phyloP scores from a whole-genome alignment of 2,113 vertebrate species.

The Syngnathoides biaculeatus region DNA sequence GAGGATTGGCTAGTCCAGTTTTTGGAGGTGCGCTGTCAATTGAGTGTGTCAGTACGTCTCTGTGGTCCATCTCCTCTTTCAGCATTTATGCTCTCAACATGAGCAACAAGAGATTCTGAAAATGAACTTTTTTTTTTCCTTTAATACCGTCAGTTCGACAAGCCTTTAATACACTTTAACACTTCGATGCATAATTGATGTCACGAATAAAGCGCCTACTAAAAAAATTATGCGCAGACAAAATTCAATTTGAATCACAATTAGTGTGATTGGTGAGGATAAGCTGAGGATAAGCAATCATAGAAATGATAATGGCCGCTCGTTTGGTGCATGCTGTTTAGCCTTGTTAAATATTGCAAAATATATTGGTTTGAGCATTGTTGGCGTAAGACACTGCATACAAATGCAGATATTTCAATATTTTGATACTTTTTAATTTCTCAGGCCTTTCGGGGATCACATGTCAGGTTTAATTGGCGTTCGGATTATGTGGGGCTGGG shows the following conservation, averaged over 20 bases:
- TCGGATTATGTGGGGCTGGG: too few relatives aligned
- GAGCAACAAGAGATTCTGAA: background rate
- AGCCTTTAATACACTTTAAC: background rate
- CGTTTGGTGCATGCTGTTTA: background rate
- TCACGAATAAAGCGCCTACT: background rate
- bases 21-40: background rate
- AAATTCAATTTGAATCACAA: background rate
- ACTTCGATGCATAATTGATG: background rate
- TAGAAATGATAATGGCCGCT: background rate
- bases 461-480: too few relatives aligned
- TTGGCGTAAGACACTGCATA: too few relatives aligned
- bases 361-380: background rate
- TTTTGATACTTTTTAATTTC: too few relatives aligned
- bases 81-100: background rate
- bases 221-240: background rate
- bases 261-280: background rate
- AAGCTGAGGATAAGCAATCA: background rate
- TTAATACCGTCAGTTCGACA: background rate
- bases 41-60: background rate
- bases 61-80: background rate
- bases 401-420: too few relatives aligned
- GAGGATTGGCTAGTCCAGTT: background rate
- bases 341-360: background rate
- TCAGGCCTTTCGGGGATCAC: too few relatives aligned
- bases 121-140: background rate